phyloP scores from a whole-genome alignment of 2,113 vertebrate species.

The Microcebus murinus region DNA sequence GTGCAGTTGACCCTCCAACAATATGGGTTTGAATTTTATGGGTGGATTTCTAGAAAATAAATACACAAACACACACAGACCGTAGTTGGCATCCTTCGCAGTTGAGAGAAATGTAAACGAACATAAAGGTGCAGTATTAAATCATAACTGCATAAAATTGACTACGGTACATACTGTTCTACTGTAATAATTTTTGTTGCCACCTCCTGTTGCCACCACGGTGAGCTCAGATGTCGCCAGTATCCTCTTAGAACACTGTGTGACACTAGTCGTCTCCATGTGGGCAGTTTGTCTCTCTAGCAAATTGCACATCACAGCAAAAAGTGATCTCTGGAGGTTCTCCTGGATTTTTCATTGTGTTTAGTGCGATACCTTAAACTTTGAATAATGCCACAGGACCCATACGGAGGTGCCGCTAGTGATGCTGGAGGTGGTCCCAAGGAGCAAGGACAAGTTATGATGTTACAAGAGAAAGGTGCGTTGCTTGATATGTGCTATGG shows the following conservation, averaged over 20 bases:
- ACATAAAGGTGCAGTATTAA: background rate
- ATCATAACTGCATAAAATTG: background rate
- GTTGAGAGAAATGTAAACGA: background rate
- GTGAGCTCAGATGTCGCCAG: background rate
- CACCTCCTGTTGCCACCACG: background rate
- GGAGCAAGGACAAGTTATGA: background rate
- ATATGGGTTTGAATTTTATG: background rate
- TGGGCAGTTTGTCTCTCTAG: background rate
- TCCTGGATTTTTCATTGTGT: background rate
- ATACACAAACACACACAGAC: background rate
- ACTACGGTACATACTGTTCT: background rate
- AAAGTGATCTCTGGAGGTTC: background rate
- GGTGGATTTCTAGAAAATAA: background rate
- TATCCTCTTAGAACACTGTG: background rate
- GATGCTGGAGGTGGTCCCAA: background rate
- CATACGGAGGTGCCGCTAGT: background rate
- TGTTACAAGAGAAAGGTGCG: background rate
- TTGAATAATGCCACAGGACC: background rate
- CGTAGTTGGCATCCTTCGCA: background rate
- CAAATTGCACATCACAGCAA: background rate
- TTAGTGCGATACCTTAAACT: background rate
- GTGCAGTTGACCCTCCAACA: background rate
- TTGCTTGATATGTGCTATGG: background rate
- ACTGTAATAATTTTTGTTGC: background rate
- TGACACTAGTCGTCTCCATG: background rate